Evolutionary conservation across 2,888 invertebrate species (phyloP).

Genomic region (Danaus chrysippus): DNA sequence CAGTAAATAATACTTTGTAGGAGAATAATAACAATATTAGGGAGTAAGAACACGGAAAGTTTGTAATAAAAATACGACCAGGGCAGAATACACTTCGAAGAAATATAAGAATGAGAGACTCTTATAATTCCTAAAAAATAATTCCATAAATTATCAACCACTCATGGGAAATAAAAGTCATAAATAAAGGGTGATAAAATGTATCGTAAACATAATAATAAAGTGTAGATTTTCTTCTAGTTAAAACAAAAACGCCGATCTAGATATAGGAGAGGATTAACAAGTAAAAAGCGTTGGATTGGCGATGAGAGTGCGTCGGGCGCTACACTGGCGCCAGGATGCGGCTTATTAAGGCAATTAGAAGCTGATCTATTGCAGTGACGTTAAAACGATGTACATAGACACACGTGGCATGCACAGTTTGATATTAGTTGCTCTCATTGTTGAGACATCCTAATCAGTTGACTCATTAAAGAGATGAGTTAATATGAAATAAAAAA

Average conservation of each 20-base stretch:
- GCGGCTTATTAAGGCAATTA: slow-evolving; percentile 67
- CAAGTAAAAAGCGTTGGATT: slow-evolving; percentile 29
- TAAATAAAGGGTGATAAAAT: neutral
- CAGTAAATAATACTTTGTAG: neutral
- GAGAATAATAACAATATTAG: neutral
- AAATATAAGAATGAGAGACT: too few relatives aligned
- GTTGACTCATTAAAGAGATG: too few relatives aligned
- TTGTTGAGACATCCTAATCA: too few relatives aligned
- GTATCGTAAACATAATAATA: too few relatives aligned
- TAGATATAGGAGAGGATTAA: neutral
- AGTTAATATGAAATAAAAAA: too few relatives aligned
- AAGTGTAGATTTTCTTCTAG: too few relatives aligned
- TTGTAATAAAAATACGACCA: too few relatives aligned
- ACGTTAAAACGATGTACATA: slow-evolving; percentile 27
- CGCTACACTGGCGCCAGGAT: slow-evolving; percentile 57
- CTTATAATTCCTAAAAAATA: too few relatives aligned
- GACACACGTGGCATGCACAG: neutral
- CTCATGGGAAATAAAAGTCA: neutral
- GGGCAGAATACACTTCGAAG: too few relatives aligned
- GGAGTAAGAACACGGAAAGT: too few relatives aligned
- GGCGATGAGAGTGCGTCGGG: slow-evolving; percentile 30
- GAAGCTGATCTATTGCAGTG: slow-evolving; percentile 52
- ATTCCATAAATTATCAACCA: too few relatives aligned
- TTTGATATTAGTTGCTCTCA: neutral
- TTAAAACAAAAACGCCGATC: too few relatives aligned